A percentile compares a stretch with the other conserved stretches of the same genome.
Conservation (phyloP, 1,140 invertebrate species). For the Bombus sylvicola region DNA sequence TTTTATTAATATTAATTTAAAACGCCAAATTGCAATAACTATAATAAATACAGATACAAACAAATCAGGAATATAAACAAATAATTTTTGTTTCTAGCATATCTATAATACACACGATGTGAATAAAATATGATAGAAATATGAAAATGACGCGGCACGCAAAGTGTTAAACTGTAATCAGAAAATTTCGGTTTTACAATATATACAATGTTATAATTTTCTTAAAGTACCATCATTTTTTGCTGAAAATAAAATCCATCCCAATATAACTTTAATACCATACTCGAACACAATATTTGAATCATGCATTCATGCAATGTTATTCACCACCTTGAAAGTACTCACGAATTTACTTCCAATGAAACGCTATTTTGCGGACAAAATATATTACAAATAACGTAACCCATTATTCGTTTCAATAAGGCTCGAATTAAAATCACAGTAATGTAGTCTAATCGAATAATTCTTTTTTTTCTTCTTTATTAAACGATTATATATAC, state of each 20-base stretch:
- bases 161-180: neutral
- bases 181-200: neutral
- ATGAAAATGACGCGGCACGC: neutral
- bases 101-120: neutral
- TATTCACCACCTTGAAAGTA: constrained; percentile 67
- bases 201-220: constrained; percentile 21
- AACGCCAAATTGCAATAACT: neutral
- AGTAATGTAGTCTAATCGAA: neutral
- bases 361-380: constrained; percentile 81
- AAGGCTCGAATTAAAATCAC: neutral
- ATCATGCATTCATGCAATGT: constrained; percentile 76
- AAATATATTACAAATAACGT: constrained; percentile 53
- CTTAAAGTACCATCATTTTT: constrained; percentile 24
- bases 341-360: constrained; percentile 83
- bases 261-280: constrained; percentile 33
- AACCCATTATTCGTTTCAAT: constrained; percentile 19
- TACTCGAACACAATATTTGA: constrained; percentile 43
- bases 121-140: neutral
- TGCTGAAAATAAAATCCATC: constrained; percentile 20
- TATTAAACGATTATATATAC: neutral
- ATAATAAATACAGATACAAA: neutral
- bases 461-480: neutral
- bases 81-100: neutral
- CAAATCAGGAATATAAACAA: neutral
- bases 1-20: constrained; percentile 16